Evolutionary conservation across 1,140 invertebrate species (phyloP), one percentile per base, ranked within the genome.

Genomic region (Drosophila prosaltans): DNA sequence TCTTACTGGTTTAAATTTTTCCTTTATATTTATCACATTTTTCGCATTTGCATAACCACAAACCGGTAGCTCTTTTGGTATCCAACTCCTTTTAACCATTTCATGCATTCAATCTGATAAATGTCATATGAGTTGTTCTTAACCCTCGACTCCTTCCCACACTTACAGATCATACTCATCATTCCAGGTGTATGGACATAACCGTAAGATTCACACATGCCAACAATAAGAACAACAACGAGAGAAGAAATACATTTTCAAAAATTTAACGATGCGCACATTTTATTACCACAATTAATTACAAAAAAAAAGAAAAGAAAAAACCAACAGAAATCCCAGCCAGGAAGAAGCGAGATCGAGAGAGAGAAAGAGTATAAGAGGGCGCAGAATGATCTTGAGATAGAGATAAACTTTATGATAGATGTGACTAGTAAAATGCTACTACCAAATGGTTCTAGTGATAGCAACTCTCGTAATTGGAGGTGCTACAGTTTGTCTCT

Each of bases 271-370:
- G 80, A 91, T 80, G 88, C 78, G 73, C 88, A 91, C 88, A 91
- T 91, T 91, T 91, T 91, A 91, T 91, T 91, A 83, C 79, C 78
- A 78, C 89, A 91, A 91, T 91, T 91, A 91, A 91, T 91, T 91
- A 91, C 88, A 84, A 88, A 81, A 90, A 51, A 51, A 51, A 51
- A 51, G 24, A 51, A 9, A 24, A 24, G 24, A 26, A 5, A 48
- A 24, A 45, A n/a, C 55, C 62, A 76, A 74, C 69, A 69, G 80
- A 80, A 84, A 88, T 88, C 84, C 81, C 72, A 78, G 75, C 80
- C 72, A 82, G 66, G 32, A 36, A 68, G 69, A 76, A 89, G 78
- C 84, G 45, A 58, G 57, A 39, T 30, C 54, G 36, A 43, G 58
- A n/a, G 24, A 57, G 63, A 55, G 8, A 30, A 30, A 30, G 21